Percentiles rank a stretch among this genome's conserved stretches.
These are phyloP conservation scores for Dromius quadrimaculatus DNA, from an alignment of 2,888 invertebrate genomes.

Conservation along the genomic window DNA sequence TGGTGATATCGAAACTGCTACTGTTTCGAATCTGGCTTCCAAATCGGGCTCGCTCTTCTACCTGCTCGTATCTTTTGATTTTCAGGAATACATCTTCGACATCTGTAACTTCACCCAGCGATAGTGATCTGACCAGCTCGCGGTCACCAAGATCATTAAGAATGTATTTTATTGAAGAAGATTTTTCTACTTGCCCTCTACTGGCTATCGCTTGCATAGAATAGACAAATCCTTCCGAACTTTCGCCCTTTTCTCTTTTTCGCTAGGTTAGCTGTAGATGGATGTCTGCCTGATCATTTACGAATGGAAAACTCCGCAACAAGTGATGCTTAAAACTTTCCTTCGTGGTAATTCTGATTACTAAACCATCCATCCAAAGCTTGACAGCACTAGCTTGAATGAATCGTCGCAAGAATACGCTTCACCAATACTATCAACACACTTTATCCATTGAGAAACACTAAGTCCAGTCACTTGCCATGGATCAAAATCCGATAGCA, in stretches of 20 bases:
- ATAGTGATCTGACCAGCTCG: background rate
- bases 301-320: background rate
- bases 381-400: conserved; percentile 9
- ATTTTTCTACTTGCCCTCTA: background rate
- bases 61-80: background rate
- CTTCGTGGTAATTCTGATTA: background rate
- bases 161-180: background rate
- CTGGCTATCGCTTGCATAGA: background rate
- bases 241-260: no score
- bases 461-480: background rate
- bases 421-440: background rate
- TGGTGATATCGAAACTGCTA: no score
- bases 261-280: no score
- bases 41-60: no score
- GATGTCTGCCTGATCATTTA: background rate
- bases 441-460: background rate
- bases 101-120: background rate
- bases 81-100: background rate
- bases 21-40: no score
- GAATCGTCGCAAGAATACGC: conserved; percentile 2
- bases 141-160: background rate
- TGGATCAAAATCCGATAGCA: conserved; percentile 9
- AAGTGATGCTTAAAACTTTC: background rate
- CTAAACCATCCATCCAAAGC: conserved; percentile 1
- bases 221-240: background rate